Evolutionary conservation across 2,888 invertebrate genomes (phyloP), one percentile per base, ranked within the genome.

Genomic region (Serripes groenlandicus): DNA sequence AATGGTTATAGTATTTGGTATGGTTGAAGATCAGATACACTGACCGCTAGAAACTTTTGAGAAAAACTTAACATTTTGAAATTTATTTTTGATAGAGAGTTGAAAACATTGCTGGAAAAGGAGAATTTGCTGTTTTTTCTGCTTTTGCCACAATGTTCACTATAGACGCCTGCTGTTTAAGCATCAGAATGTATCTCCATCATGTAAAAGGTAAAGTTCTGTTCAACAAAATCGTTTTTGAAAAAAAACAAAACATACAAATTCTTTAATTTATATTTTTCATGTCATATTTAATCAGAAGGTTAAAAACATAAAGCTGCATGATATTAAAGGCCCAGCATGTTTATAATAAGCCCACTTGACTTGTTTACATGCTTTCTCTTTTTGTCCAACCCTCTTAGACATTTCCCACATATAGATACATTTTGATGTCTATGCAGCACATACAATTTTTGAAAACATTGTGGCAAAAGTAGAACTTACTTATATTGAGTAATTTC

Each of bases 301-400:
- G 66, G 66, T 66, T 23, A 5, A 21, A 21, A 28, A 66, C 26
- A 34, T 42, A n/a, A 35, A 66, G 66, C 49, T 42, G 66, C n/a
- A 26, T 5, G 66, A 26, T 26, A 66, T 66, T 66, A 66, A n/a
- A 42, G 23, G 5, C 37, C 23, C 66, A 66, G 66, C 66, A 66
- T 66, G 66, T 9, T 9, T 42, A 3, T 66, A 42, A 66, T 66
- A 66, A 66, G 66, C 66, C 66, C 37, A 42, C 66, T 66, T 66
- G 66, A 66, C 66, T 66, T 66, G 66, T 42, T 66, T 42, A 66
- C 42, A 49, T 5, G 7, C 21, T 49, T 49, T 15, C 49, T 21
- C 49, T 49, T 49, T 49, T 49, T 3, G 2, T 21, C 21, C 21
- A 21, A 21, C 49, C n/a, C n/a, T n/a, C n/a, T n/a, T n/a, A n/a